Evolutionary conservation across 2,113 vertebrate genomes (phyloP), one percentile per base, ranked within the genome.

Genomic region (Catagonus wagneri): DNA sequence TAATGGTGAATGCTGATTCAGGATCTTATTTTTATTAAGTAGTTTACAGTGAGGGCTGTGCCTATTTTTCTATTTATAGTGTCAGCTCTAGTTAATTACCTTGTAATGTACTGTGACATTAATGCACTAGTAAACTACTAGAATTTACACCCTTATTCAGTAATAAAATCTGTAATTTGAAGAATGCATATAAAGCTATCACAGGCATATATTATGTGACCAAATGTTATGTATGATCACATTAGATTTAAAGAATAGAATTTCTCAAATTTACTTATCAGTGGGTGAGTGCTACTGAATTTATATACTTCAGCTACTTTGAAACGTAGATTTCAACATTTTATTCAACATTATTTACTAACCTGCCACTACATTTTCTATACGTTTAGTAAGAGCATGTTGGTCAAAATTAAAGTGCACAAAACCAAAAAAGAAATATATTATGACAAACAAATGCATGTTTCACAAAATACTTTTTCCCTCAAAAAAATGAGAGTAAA

Each of bases 91-190:
- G 98, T 98, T 98, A 98, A 98, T 98, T 98, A 98, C 96, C 95
- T 96, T 86, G 91, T 98, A 98, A 98, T 98, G 97, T 97, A 98
- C 65, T 58, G 90, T 98, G 98, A 98, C 98, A 98, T 97, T 98
- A 98, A 98, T 98, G 98, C 66, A 98, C 98, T 98, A 97, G 98
- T 97, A 98, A 98, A 98, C 98, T 97, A 97, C 52, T 97, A 83
- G 81, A 98, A 98, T 98, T 98, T 98, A 98, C 50, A 97, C 74
- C 96, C 94, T 36, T 96, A 89, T 97, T 97, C 97, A 89, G 95
- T 95, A 93, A 94, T 89, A 98, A 97, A 78, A 27, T 96, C 93
- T 94, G 87, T 98, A 96, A 95, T 95, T 95, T 97, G 98, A 98
- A 97, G 98, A 97, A 97, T 97, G 98, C 97, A 97, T 91, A 98